These are phyloP conservation scores for Glareola pratincola DNA, from an alignment of 2,113 vertebrate genomes.

Conservation along the genomic window DNA sequence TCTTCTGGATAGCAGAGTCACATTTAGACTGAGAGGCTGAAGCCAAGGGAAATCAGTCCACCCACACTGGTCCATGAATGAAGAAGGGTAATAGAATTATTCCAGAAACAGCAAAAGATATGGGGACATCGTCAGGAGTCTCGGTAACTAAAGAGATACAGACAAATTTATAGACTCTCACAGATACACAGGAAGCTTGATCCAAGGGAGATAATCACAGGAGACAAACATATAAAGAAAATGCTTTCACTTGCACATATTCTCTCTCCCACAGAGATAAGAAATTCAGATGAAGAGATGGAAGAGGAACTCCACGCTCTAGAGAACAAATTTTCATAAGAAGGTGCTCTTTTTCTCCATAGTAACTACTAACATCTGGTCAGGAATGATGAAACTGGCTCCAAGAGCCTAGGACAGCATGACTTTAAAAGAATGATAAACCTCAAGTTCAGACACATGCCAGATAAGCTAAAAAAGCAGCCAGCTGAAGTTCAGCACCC, in stretches of 20 bases:
- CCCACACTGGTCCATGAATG: neutral
- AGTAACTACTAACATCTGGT: neutral
- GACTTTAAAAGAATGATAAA: neutral
- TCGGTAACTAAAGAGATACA: neutral
- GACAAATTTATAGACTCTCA: neutral
- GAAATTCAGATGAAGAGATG: neutral
- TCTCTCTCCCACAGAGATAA: neutral
- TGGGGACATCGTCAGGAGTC: neutral
- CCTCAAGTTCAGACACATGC: neutral
- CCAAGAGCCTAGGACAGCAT: neutral
- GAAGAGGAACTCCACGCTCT: neutral
- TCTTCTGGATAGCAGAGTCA: neutral
- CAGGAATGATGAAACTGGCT: neutral
- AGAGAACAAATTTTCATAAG: neutral
- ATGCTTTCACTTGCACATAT: neutral
- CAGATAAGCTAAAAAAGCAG: neutral
- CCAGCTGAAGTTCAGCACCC: neutral
- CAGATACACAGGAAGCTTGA: neutral
- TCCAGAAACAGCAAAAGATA: neutral
- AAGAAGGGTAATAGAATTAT: neutral
- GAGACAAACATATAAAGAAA: neutral
- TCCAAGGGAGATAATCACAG: neutral
- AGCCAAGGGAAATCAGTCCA: neutral
- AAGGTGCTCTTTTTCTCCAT: neutral
- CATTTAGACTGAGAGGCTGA: neutral